Evolutionary conservation across 2,797 vertebrate species (phyloP), one percentile per base, ranked within the genome.

Genomic region (Lepus townsendii): DNA sequence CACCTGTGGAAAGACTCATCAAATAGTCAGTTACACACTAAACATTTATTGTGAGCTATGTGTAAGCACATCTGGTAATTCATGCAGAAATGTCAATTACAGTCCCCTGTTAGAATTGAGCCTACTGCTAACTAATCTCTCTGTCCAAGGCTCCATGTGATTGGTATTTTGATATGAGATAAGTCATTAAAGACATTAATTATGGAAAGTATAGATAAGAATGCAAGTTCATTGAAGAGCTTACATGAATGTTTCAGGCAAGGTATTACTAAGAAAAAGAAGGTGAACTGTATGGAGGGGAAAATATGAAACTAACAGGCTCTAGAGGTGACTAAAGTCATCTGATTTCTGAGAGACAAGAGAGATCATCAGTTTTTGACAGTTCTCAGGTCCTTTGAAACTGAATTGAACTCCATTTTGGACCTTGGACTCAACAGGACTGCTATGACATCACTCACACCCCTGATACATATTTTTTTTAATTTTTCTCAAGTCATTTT

Each of bases 401-500:
- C 65, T 71, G 52, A 60, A 77, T 32, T 83, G 12, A 24, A 30
- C 54, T 47, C 63, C 30, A 71, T 50, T 88, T 78, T 50, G 60
- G 4, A 20, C 42, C 27, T 82, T 63, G 69, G 24, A 52, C 4
- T 50, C 30, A 76, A 68, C 16, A 83, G 72, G 24, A 83, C 82
- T 83, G 32, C 30, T 52, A 27, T 83, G 69, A 76, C 69, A 76
- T 69, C 12, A 68, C 4, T 54, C 30, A 86, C 19, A 94, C 3
- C 16, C 47, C 73, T 85, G 22, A 92, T 16, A 60, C 20, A 47
- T 57, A 62, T 7, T 54, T 32, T 65, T 54, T 60, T 76, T 38
- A 20, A 65, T 83, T 42, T 79, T 85, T 79, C 66, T 65, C 65
- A 88, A 65, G 85, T n/a, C 47, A 95, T 24, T 78, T 62, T 66